Evolutionary conservation across 2,888 invertebrate genomes (phyloP).

Genomic region (Limnephilus rhombicus): DNA sequence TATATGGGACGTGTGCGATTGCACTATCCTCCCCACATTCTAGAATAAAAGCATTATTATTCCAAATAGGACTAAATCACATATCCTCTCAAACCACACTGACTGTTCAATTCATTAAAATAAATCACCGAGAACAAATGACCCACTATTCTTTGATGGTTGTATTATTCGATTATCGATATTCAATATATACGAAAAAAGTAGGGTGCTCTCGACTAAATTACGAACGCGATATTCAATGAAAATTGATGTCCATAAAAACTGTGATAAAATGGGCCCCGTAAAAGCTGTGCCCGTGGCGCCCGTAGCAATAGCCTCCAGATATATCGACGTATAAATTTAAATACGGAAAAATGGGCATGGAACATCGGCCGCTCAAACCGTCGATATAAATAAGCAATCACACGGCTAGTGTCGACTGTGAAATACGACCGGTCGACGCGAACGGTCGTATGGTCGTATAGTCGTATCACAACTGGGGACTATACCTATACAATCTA

Average conservation of each 20-base stretch:
- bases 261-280: conserved; percentile 38
- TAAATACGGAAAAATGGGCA: conserved; percentile 17
- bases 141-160: background rate
- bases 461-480: background rate
- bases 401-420: conserved; percentile 46
- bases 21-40: no score
- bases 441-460: background rate
- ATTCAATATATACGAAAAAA: background rate
- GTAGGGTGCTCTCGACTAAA: conserved; percentile 11
- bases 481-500: background rate
- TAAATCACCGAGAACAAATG: background rate
- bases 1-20: no score
- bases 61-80: no score
- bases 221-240: conserved; percentile 46
- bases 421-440: conserved; percentile 52
- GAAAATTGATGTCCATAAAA: conserved; percentile 54
- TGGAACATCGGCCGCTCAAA: conserved; percentile 13
- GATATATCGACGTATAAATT: conserved; percentile 35
- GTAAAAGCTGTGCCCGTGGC: conserved; percentile 40
- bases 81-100: background rate
- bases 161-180: background rate
- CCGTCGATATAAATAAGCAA: conserved; percentile 55
- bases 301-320: conserved; percentile 1
- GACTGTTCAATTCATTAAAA: background rate
- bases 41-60: no score